These are phyloP conservation scores for Ochropleura plecta DNA, from an alignment of 2,888 invertebrate genomes.

Conservation along the genomic window DNA sequence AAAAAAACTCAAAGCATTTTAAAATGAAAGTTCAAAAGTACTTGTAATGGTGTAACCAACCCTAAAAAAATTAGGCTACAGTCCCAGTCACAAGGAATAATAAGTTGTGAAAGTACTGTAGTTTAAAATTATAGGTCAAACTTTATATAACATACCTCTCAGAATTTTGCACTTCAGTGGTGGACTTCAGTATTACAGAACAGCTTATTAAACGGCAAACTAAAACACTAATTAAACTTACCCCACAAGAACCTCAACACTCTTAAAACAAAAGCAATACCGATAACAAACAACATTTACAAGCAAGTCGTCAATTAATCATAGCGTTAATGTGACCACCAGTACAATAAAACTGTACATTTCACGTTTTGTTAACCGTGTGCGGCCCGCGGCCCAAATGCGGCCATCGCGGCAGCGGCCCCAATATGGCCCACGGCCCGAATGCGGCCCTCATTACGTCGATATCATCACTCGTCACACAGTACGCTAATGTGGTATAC, in stretches of 20 bases:
- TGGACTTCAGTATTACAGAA: neutral
- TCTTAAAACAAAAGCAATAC: conserved; percentile 12
- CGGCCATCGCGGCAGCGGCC: too few relatives aligned
- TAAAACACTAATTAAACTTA: neutral
- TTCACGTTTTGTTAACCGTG: conserved; percentile 53
- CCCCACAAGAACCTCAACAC: neutral
- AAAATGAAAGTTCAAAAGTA: too few relatives aligned
- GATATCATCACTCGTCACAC: conserved; percentile 55
- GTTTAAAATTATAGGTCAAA: too few relatives aligned
- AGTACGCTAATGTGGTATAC: conserved; percentile 56
- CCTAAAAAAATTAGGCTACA: too few relatives aligned
- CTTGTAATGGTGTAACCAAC: too few relatives aligned
- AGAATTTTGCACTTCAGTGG: neutral
- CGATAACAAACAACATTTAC: conserved; percentile 37
- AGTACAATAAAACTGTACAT: conserved; percentile 58
- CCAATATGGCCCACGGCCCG: conserved; percentile 14
- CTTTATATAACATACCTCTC: neutral
- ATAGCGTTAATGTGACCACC: conserved; percentile 51
- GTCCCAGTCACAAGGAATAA: too few relatives aligned
- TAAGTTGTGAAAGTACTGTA: too few relatives aligned
- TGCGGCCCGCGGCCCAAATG: conserved; percentile 15
- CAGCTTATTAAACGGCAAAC: neutral
- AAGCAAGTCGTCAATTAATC: conserved; percentile 63
- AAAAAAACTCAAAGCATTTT: too few relatives aligned
- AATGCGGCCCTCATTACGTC: conserved; percentile 54